Evolutionary conservation across 2,888 invertebrate genomes (phyloP).

Genomic region (Epinotia brunnichana): DNA sequence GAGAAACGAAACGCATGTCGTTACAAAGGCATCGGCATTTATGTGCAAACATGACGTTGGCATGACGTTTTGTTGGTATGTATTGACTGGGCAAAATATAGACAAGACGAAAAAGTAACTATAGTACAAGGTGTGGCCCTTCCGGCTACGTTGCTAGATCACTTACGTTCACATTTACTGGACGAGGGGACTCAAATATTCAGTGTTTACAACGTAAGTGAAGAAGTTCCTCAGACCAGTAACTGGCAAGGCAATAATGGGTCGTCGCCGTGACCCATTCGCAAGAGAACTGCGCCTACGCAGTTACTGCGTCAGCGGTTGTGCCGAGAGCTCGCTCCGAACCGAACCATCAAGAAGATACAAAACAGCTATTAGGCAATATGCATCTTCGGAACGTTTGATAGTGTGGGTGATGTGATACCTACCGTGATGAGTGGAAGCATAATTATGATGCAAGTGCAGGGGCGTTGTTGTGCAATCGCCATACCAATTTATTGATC

Average conservation of each 20-base stretch:
- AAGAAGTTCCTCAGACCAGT: slow-evolving; percentile 1
- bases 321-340: slow-evolving; percentile 54
- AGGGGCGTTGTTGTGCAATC: not conserved
- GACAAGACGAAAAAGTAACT: not conserved
- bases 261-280: slow-evolving; percentile 76
- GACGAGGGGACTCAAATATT: not conserved
- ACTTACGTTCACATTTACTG: not conserved
- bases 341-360: slow-evolving; percentile 57
- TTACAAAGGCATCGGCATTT: not conserved
- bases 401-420: too few species aligned
- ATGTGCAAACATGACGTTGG: not conserved
- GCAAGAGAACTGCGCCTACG: slow-evolving; percentile 74
- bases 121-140: not conserved
- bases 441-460: not conserved
- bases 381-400: not conserved
- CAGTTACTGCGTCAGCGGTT: slow-evolving; percentile 65
- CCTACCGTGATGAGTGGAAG: not conserved
- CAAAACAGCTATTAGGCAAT: slow-evolving; percentile 47
- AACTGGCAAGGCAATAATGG: slow-evolving; percentile 47
- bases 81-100: not conserved
- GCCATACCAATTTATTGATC: not conserved
- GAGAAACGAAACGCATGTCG: not conserved
- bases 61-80: not conserved
- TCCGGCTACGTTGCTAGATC: not conserved
- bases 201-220: not conserved